A percentile compares a stretch with the other conserved stretches of the same genome.
phyloP scores from a whole-genome alignment of 2,888 invertebrate genomes.

The Coenonympha glycerion region DNA sequence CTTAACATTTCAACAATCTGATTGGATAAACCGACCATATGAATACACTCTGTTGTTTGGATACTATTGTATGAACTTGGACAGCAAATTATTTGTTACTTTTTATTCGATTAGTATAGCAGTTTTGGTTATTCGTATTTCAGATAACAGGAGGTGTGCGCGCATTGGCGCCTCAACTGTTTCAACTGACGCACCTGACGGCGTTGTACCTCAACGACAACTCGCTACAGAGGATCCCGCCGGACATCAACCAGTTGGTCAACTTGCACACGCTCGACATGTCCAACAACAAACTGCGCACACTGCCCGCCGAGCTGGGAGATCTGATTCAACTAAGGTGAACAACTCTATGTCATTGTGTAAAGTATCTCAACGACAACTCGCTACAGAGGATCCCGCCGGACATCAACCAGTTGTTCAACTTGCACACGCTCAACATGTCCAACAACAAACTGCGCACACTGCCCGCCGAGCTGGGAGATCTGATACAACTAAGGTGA shows the following conservation, averaged over 20 bases:
- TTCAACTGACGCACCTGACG: slow-evolving; percentile 93
- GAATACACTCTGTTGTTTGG: too few species aligned
- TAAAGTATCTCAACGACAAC: slow-evolving; percentile 97
- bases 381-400: slow-evolving; percentile 88
- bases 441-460: slow-evolving; percentile 96
- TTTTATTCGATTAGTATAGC: slow-evolving; percentile 4
- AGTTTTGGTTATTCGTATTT: slow-evolving; percentile 35
- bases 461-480: slow-evolving; percentile 96
- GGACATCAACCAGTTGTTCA: slow-evolving; percentile 88
- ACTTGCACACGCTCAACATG: slow-evolving; percentile 91
- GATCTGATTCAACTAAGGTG: slow-evolving; percentile 96
- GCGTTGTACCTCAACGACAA: slow-evolving; percentile 97
- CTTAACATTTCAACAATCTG: too few species aligned
- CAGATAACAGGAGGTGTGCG: slow-evolving; percentile 93
- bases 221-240: slow-evolving; percentile 91
- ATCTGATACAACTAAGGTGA: slow-evolving; percentile 93
- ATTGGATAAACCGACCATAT: too few species aligned
- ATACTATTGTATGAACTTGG: too few species aligned
- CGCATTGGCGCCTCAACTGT: slow-evolving; percentile 93
- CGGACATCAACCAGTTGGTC: slow-evolving; percentile 89
- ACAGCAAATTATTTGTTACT: slow-evolving; percentile 1
- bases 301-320: slow-evolving; percentile 96
- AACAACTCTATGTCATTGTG: too few species aligned
- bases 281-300: slow-evolving; percentile 95
- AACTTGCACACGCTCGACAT: slow-evolving; percentile 93